Percentiles rank a stretch among this genome's conserved stretches.
These are phyloP conservation scores for Chamaetylas fuelleborni DNA, from an alignment of 2,113 vertebrate genomes.

Conservation along the genomic window DNA sequence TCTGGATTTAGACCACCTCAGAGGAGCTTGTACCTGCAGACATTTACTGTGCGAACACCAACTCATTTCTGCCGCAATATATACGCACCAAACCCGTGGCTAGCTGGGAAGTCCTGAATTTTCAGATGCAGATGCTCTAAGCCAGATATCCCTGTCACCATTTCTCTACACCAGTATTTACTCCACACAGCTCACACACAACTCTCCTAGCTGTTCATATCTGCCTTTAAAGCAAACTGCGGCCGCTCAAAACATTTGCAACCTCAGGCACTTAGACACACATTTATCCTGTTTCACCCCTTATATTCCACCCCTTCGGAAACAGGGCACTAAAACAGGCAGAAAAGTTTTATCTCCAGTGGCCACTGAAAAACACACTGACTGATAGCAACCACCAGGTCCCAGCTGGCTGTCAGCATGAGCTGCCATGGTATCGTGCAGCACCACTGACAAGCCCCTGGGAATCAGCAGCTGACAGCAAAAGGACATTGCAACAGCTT, in stretches of 20 bases:
- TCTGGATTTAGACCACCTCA: neutral
- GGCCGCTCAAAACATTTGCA: rapidly evolving
- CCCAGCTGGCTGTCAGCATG: rapidly evolving
- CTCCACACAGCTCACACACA: neutral
- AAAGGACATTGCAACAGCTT: neutral
- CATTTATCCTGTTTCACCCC: neutral
- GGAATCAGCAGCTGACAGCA: neutral
- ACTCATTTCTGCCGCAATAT: neutral
- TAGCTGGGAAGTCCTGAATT: neutral
- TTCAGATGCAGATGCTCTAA: neutral
- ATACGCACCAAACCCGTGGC: rapidly evolving
- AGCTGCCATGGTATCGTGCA: rapidly evolving
- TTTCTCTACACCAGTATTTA: neutral
- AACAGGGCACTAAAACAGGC: neutral
- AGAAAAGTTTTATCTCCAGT: neutral
- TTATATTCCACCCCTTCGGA: neutral
- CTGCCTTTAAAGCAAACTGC: neutral
- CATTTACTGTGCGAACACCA: neutral
- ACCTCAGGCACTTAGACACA: neutral
- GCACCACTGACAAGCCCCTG: neutral
- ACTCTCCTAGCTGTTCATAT: neutral
- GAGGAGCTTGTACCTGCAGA: neutral
- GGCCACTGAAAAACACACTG: neutral
- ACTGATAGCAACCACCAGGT: neutral
- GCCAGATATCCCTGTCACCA: neutral